Evolutionary conservation across 1,140 invertebrate species (phyloP).

Genomic region (Drosophila mauritiana): DNA sequence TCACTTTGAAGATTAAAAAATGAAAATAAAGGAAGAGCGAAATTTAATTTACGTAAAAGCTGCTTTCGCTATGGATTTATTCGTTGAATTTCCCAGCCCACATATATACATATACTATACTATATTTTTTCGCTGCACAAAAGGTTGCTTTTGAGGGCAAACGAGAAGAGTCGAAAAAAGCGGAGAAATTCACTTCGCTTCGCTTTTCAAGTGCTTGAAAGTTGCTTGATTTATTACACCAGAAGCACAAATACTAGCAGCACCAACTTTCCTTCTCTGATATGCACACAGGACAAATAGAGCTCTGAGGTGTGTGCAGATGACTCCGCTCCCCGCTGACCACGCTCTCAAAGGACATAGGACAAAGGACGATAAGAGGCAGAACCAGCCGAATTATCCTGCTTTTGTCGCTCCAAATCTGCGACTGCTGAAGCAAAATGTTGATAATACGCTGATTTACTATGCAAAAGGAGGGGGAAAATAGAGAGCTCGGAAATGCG

Average conservation of each 20-base stretch:
- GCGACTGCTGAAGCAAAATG: conserved; percentile 64
- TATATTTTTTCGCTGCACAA: conserved; percentile 62
- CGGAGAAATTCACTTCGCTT: conserved; percentile 63
- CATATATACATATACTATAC: conserved; percentile 1
- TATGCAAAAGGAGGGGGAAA: conserved; percentile 44
- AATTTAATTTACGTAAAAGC: conserved; percentile 83
- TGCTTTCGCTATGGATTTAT: conserved; percentile 70
- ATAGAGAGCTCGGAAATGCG: conserved; percentile 36
- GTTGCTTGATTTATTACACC: conserved; percentile 80
- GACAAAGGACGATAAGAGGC: conserved; percentile 22
- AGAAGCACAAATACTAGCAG: conserved; percentile 15
- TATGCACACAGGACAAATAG: conserved; percentile 72
- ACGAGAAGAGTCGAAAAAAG: conserved; percentile 22
- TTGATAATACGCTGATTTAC: conserved; percentile 76
- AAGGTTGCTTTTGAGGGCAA: conserved; percentile 66
- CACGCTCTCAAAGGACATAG: conserved; percentile 32
- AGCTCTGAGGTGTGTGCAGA: conserved; percentile 65
- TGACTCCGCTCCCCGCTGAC: conserved; percentile 74
- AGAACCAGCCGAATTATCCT: conserved; percentile 57
- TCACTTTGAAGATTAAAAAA: conserved; percentile 79
- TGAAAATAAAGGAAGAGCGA: conserved; percentile 58
- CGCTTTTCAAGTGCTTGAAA: conserved; percentile 78
- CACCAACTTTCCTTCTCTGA: conserved; percentile 14
- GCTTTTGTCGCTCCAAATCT: conserved; percentile 57
- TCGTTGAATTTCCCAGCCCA: conserved; percentile 39